Evolutionary conservation across 92 coral and sea anemone species (phyloP).

Genomic region (Phenganax subtilis): DNA sequence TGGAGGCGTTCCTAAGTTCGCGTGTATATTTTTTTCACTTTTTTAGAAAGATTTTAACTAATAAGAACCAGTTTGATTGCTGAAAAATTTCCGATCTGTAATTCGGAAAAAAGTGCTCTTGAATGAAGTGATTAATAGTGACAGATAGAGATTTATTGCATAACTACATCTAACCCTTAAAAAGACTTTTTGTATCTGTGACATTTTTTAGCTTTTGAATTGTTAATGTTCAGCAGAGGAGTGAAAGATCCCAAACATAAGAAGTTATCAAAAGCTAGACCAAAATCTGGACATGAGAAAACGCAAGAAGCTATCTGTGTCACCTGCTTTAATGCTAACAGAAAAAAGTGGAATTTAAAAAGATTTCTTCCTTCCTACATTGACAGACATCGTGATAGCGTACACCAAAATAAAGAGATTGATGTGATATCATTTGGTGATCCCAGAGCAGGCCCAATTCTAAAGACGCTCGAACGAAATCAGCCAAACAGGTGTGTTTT

Average conservation of each 20-base stretch:
- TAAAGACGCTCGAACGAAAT: not conserved
- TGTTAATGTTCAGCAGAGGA: slow-evolving; percentile 10
- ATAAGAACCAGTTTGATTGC: no score
- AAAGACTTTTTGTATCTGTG: not conserved
- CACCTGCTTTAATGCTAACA: slow-evolving; percentile 13
- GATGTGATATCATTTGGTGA: slow-evolving; percentile 25
- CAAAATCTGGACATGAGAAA: slow-evolving; percentile 12
- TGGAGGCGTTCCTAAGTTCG: no score
- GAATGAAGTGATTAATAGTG: not conserved
- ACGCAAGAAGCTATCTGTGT: slow-evolving; percentile 19
- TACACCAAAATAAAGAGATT: slow-evolving; percentile 1
- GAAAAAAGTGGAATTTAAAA: slow-evolving; percentile 4
- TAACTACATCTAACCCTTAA: not conserved
- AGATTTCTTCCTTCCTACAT: slow-evolving; percentile 13
- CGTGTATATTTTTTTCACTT: no score
- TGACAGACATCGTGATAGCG: not conserved
- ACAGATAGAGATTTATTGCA: not conserved
- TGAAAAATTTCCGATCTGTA: no score
- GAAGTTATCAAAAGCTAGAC: not conserved
- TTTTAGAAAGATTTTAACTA: no score
- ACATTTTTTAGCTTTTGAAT: slow-evolving; percentile 11
- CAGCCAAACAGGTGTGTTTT: not conserved
- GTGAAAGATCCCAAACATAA: slow-evolving; percentile 6
- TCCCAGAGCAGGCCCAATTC: slow-evolving; percentile 24
- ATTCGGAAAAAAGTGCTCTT: no score